These are phyloP conservation scores for Cettia cetti DNA, from an alignment of 2,113 vertebrate species.

Conservation along the genomic window DNA sequence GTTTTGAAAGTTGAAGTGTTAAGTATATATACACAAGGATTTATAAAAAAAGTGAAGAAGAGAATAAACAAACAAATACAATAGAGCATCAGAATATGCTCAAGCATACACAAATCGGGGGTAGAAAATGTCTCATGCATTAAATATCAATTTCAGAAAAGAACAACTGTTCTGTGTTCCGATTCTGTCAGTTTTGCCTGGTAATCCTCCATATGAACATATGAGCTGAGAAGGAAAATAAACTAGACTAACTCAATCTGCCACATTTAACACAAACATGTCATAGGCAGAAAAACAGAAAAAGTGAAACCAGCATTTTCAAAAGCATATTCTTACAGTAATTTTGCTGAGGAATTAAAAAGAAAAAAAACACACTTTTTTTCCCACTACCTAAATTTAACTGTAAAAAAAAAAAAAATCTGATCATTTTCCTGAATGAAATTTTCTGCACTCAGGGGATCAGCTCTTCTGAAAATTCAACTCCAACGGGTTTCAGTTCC, in stretches of 20 bases:
- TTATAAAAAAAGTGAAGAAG: background rate
- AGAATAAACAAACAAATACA: background rate
- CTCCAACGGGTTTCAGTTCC: background rate
- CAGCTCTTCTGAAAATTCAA: background rate
- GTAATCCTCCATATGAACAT: background rate
- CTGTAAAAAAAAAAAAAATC: background rate
- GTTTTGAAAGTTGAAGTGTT: background rate
- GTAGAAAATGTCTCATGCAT: background rate
- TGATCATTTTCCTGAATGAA: background rate
- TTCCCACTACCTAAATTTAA: background rate
- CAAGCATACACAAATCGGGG: background rate
- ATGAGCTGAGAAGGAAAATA: background rate
- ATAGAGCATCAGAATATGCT: background rate
- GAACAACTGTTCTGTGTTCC: background rate
- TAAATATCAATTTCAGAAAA: background rate
- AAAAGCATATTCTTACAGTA: background rate
- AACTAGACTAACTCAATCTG: background rate
- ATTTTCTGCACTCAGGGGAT: background rate
- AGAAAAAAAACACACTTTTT: fast-evolving
- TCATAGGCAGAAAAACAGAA: background rate
- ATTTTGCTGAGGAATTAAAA: background rate
- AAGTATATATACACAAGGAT: background rate
- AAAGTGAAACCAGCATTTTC: background rate
- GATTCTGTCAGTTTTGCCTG: background rate
- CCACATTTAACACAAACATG: background rate